Conservation (phyloP, 2,888 invertebrate genomes). For the Coelopa pilipes region DNA sequence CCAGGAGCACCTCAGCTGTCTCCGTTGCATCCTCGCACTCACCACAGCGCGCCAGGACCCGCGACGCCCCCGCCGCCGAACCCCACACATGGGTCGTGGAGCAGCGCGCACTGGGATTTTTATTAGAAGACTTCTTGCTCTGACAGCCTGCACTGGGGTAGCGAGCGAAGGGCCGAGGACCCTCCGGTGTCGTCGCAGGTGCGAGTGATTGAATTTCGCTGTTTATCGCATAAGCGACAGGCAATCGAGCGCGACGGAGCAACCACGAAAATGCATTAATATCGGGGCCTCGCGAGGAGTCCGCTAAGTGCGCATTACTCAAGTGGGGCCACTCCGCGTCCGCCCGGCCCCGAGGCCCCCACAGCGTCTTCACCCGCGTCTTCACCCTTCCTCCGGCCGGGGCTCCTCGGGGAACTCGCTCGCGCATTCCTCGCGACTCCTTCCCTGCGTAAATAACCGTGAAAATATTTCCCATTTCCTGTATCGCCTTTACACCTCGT, state of each 20-base stretch:
- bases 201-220: constrained; percentile 25
- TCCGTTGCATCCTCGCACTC: background rate
- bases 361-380: background rate
- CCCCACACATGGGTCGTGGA: background rate
- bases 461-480: constrained; percentile 42
- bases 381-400: background rate
- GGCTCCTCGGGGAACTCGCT: background rate
- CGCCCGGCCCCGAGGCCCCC: background rate
- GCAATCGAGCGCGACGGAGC: constrained; percentile 13
- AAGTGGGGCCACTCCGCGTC: background rate
- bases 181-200: background rate
- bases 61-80: background rate
- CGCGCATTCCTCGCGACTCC: constrained; percentile 5
- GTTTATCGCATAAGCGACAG: constrained; percentile 22
- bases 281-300: background rate
- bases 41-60: background rate
- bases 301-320: background rate
- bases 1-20: constrained; percentile 37
- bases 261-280: constrained; percentile 31
- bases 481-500: constrained; percentile 40
- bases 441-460: constrained; percentile 38
- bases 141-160: constrained; percentile 14
- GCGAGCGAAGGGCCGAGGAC: background rate
- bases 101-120: constrained; percentile 5
- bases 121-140: background rate